Conservation (phyloP, 2,113 vertebrate species). For the Melanerpes formicivorus region DNA sequence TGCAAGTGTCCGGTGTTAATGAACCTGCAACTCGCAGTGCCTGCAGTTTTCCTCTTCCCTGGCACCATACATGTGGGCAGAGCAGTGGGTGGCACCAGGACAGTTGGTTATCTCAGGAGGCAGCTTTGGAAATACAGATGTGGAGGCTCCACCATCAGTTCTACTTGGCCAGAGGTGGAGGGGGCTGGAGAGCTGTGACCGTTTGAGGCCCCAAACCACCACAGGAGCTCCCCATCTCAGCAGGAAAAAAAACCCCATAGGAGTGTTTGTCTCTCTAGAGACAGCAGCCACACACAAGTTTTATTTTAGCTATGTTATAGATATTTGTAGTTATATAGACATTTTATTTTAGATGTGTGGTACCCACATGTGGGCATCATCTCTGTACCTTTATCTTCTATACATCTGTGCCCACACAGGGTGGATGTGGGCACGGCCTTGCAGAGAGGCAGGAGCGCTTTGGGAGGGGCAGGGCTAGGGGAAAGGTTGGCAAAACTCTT, state of each 20-base stretch:
- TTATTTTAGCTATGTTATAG: no score
- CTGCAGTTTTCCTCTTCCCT: background rate
- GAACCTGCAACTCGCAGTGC: background rate
- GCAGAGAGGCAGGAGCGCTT: background rate
- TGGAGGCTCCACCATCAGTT: accelerated
- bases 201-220: no score
- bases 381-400: no score
- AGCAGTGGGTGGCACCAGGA: background rate
- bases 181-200: no score
- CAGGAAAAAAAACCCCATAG: background rate
- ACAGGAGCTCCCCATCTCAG: background rate
- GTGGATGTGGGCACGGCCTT: background rate
- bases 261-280: accelerated
- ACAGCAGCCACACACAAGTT: background rate
- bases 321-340: no score
- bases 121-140: background rate
- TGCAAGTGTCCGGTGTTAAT: constrained; percentile 34
- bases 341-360: accelerated
- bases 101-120: background rate
- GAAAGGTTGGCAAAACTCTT: background rate
- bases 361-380: background rate
- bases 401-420: background rate
- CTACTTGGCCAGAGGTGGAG: background rate
- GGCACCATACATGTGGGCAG: background rate
- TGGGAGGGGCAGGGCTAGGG: background rate